These are phyloP conservation scores for Rhingia campestris DNA, from an alignment of 2,888 invertebrate genomes.

Conservation along the genomic window DNA sequence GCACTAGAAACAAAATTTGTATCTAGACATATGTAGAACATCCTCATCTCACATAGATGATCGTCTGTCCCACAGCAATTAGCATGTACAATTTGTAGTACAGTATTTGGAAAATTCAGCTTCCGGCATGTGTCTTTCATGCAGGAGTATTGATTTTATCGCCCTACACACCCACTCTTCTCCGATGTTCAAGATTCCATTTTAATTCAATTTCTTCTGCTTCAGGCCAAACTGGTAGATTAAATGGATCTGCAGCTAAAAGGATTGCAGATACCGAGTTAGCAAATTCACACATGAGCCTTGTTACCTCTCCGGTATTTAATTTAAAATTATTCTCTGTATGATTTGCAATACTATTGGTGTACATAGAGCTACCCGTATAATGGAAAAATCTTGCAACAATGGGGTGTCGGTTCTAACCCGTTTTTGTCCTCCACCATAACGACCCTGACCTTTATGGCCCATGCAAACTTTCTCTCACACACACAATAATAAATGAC, in stretches of 20 bases:
- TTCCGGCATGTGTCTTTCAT: constrained; percentile 38
- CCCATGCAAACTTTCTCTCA: constrained; percentile 2
- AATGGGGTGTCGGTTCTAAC: constrained; percentile 20
- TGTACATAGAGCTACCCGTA: neutral
- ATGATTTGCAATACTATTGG: constrained; percentile 35
- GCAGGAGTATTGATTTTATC: constrained; percentile 35
- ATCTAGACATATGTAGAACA: too few relatives aligned
- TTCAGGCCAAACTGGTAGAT: constrained; percentile 7
- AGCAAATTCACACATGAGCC: constrained; percentile 48
- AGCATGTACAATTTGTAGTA: constrained; percentile 44
- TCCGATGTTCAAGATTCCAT: constrained; percentile 5
- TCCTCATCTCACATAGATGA: constrained; percentile 20
- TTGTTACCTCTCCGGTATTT: constrained; percentile 44
- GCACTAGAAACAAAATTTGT: too few relatives aligned
- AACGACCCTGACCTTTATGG: constrained; percentile 61
- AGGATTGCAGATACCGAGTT: constrained; percentile 37
- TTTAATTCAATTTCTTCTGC: constrained; percentile 40
- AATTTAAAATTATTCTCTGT: constrained; percentile 40
- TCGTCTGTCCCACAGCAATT: constrained; percentile 39
- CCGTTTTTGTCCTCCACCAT: neutral
- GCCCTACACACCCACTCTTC: neutral
- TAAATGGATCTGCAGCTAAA: constrained; percentile 24
- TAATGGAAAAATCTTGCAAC: neutral
- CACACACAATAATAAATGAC: too few relatives aligned
- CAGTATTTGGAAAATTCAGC: constrained; percentile 46